These are phyloP conservation scores for Acanthornis magna DNA, from an alignment of 2,797 vertebrate genomes.

Conservation along the genomic window DNA sequence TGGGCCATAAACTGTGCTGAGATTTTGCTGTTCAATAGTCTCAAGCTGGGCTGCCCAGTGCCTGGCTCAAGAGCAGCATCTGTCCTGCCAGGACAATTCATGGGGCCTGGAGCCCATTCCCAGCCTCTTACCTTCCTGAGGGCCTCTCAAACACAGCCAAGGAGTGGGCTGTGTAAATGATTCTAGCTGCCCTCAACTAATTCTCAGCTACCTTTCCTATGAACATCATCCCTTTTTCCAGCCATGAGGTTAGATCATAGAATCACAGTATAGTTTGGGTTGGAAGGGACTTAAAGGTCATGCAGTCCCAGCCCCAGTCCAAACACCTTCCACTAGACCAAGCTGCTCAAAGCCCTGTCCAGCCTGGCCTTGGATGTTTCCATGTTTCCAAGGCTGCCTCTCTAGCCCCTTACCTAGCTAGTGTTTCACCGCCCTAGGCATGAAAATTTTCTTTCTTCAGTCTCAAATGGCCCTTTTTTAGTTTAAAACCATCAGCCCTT, in stretches of 20 bases:
- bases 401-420: not conserved
- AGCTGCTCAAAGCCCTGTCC: accelerated
- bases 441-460: not conserved
- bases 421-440: not conserved
- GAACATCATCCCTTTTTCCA: not conserved
- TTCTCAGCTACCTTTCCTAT: not conserved
- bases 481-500: not conserved
- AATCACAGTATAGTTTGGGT: not conserved
- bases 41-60: not conserved
- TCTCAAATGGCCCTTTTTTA: not conserved
- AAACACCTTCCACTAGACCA: not conserved
- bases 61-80: not conserved
- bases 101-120: not conserved
- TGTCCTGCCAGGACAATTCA: not conserved
- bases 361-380: not conserved
- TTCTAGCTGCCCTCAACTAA: not conserved
- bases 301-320: not conserved
- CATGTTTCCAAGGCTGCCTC: too few relatives aligned
- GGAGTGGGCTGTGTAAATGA: accelerated
- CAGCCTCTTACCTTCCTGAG: not conserved
- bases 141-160: not conserved
- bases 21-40: not conserved
- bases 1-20: not conserved
- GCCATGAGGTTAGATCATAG: accelerated
- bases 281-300: not conserved